A percentile compares a stretch with the other conserved stretches of the same genome.
phyloP scores from a whole-genome alignment of 2,113 vertebrate genomes.

The Leiothrix lutea region DNA sequence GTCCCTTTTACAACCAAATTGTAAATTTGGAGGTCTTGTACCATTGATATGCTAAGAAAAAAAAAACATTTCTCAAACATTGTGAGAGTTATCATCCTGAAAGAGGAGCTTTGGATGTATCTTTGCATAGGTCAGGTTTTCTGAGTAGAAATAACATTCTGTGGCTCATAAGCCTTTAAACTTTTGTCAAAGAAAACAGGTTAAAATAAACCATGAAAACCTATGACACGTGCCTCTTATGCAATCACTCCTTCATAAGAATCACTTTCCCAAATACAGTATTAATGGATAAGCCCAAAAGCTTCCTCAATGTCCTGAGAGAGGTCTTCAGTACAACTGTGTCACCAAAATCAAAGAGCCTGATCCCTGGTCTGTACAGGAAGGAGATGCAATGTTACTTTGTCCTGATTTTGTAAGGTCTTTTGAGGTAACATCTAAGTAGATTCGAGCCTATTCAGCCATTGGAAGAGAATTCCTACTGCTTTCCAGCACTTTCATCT shows the following conservation, averaged over 20 bases:
- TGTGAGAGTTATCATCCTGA: neutral
- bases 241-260: neutral
- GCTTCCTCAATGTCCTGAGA: neutral
- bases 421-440: neutral
- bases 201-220: neutral
- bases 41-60: neutral
- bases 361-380: neutral
- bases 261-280: neutral
- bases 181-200: neutral
- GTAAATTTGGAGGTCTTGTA: neutral
- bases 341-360: neutral
- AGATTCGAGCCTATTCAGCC: neutral
- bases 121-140: neutral
- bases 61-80: neutral
- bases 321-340: neutral
- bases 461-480: neutral
- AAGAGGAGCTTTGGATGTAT: neutral
- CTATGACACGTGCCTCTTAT: neutral
- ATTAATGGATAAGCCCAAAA: neutral
- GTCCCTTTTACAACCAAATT: neutral
- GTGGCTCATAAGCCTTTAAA: neutral
- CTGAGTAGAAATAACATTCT: neutral
- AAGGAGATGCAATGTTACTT: neutral
- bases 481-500: neutral
- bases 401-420: neutral